Evolutionary conservation across 1,140 invertebrate species (phyloP).

Genomic region (Globodera rostochiensis): DNA sequence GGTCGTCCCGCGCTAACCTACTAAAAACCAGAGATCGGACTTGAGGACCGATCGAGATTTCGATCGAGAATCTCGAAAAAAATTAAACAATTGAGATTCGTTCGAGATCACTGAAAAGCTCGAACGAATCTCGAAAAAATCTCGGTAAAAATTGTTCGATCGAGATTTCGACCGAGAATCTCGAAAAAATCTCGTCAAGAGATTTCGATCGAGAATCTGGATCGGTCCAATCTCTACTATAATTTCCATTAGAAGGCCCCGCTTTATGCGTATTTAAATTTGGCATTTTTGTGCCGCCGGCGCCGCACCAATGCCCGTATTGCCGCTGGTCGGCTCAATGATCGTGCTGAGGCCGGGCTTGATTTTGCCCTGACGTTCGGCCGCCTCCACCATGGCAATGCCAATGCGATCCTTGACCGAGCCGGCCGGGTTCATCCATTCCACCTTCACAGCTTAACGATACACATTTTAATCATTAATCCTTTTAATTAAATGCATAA

Average conservation of each 20-base stretch:
- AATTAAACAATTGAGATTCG: too few species aligned
- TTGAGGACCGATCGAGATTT: too few species aligned
- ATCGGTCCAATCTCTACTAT: background rate
- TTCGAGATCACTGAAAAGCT: too few species aligned
- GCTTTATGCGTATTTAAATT: background rate
- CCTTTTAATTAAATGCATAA: background rate
- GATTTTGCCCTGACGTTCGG: conserved; percentile 65
- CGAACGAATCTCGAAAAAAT: too few species aligned
- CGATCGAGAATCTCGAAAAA: too few species aligned
- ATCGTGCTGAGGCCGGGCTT: conserved; percentile 64
- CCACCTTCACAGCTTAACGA: conserved; percentile 60
- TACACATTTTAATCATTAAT: background rate
- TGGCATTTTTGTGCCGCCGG: too few species aligned
- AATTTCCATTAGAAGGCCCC: background rate
- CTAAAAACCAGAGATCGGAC: too few species aligned
- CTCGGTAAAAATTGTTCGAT: too few species aligned
- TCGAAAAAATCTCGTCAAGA: too few species aligned
- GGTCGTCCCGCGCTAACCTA: too few species aligned
- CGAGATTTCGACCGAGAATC: too few species aligned
- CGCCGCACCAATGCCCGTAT: conserved; percentile 24
- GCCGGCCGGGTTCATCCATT: conserved; percentile 62
- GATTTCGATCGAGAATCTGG: too few species aligned
- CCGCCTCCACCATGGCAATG: conserved; percentile 62
- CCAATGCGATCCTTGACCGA: conserved; percentile 64
- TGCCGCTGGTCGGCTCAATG: conserved; percentile 59